Evolutionary conservation across 1,140 invertebrate species (phyloP), one percentile per base, ranked within the genome.

Genomic region (Aphidius gifuensis): DNA sequence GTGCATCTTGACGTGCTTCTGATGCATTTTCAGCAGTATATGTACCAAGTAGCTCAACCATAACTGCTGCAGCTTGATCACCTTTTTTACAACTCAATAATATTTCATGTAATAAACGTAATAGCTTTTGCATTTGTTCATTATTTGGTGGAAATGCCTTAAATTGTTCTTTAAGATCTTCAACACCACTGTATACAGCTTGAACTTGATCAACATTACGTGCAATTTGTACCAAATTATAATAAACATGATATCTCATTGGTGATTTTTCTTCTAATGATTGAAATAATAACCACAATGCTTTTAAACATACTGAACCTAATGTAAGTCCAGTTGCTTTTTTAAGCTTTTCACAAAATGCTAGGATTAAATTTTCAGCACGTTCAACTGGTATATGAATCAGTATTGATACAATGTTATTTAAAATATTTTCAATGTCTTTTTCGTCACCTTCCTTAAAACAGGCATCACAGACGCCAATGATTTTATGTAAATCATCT

Each of bases 21-120:
- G 94, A 95, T 3, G 96, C 96, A 84, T 97, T 98, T 73, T 98
- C 95, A 62, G 93, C 90, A 53, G 95, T 98, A 74, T 98, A 99
- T 1, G 96, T 98, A 9, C 94, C 92, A 43, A 98, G 78, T 5
- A 99, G 82, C 79, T 98, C 95, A 64, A 98, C 91, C 95, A 99
- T 98, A 1, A 98, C 94, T 80, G 95, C 94, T 38, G 93, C 90
- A 39, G 94, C 94, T 71, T 92, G 83, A 76, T 97, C 94, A 80
- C 87, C 87, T 72, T 90, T 85, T 75, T 89, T 89, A 63, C 84
- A 85, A 62, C 84, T 85, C n/a, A 89, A 71, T 8, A 97, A 82
- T 53, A 93, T 93, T 82, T 94, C 91, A 77, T 98, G 94, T 42
- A 98, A 78, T 39, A 94, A 81, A 69, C 96, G 86, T 63, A 96